Conservation (phyloP, 2,113 vertebrate genomes). For the Saimiri boliviensis region DNA sequence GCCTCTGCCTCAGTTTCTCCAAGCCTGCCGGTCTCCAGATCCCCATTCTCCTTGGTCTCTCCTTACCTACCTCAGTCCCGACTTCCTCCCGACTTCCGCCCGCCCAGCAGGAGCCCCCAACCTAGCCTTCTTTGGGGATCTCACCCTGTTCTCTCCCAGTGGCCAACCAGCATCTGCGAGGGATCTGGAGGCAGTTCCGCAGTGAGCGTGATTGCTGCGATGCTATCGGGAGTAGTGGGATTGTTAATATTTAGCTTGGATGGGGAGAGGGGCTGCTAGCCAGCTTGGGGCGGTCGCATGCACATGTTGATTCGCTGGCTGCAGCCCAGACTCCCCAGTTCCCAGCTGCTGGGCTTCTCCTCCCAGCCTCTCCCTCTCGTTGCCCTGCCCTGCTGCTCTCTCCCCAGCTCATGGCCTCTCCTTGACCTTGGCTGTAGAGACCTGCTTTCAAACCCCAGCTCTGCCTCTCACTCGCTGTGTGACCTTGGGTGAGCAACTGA, state of each 20-base stretch:
- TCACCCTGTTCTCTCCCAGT: background rate
- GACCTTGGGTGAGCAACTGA: background rate
- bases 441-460: background rate
- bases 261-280: slow-evolving; percentile 2
- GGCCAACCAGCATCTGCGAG: background rate
- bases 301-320: background rate
- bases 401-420: background rate
- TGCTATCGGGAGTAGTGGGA: background rate
- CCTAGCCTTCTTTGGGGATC: background rate
- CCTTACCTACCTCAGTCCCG: background rate
- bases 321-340: background rate
- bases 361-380: background rate
- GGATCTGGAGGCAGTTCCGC: background rate
- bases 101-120: background rate
- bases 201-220: background rate
- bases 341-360: background rate
- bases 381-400: background rate
- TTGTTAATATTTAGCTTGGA: slow-evolving; percentile 49
- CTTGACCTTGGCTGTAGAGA: background rate
- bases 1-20: slow-evolving; percentile 32
- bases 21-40: background rate
- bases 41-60: background rate
- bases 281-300: background rate
- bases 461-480: background rate
- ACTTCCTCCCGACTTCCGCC: too few species aligned